These are phyloP conservation scores for Triplophysa tibetana DNA, from an alignment of 2,113 vertebrate genomes.

Conservation along the genomic window DNA sequence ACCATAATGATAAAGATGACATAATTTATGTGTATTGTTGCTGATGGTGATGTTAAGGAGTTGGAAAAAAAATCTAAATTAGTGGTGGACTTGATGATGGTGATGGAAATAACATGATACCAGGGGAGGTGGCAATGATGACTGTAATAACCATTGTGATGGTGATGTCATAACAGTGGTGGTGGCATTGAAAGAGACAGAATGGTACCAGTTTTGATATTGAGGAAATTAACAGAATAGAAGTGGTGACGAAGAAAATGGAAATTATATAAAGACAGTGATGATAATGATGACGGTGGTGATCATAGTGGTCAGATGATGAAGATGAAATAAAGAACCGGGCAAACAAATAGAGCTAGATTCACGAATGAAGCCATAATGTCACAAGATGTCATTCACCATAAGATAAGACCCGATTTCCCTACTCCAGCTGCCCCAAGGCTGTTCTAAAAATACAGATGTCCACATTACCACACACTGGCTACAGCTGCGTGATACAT, in stretches of 20 bases:
- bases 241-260: not conserved
- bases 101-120: too few relatives aligned
- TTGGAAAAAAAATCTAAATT: too few relatives aligned
- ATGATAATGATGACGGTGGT: not conserved
- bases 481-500: not conserved
- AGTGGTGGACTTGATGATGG: not conserved
- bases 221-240: not conserved
- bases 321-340: not conserved
- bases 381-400: not conserved
- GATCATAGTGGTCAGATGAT: not conserved
- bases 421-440: constrained; percentile 1
- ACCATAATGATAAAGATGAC: not conserved
- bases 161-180: not conserved
- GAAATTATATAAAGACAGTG: not conserved
- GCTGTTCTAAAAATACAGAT: constrained; percentile 4
- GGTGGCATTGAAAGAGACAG: not conserved
- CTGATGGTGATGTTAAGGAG: not conserved
- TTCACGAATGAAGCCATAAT: too few relatives aligned
- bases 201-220: not conserved
- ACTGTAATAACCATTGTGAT: not conserved
- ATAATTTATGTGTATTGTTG: not conserved
- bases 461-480: constrained; percentile 1
- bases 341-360: not conserved
- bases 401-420: not conserved
- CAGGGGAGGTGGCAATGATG: not conserved